A percentile compares a stretch with the other conserved stretches of the same genome.
Evolutionary conservation across 2,888 invertebrate species (phyloP).

Genomic region (Agrotis exclamationis): DNA sequence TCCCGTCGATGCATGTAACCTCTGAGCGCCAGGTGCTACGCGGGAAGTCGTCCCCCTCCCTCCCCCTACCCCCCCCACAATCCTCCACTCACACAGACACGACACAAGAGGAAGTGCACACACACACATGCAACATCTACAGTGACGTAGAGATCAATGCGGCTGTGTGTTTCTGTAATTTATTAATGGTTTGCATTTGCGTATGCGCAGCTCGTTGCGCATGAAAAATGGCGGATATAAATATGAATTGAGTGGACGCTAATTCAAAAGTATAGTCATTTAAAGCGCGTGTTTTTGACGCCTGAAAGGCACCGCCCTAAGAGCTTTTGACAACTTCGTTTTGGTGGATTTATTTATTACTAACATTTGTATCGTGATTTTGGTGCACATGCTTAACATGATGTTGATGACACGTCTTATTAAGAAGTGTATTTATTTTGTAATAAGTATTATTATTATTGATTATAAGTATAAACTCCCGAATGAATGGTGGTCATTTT

Average conservation of each 20-base stretch:
- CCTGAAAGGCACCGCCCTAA: constrained; percentile 72
- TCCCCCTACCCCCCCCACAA: constrained; percentile 63
- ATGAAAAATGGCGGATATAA: constrained; percentile 86
- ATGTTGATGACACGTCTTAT: constrained; percentile 14
- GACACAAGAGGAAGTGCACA: constrained; percentile 78
- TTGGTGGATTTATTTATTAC: constrained; percentile 51
- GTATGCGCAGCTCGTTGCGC: constrained; percentile 82
- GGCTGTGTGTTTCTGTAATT: constrained; percentile 86
- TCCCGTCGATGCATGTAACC: constrained; percentile 85
- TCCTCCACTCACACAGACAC: constrained; percentile 74
- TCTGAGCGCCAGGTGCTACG: constrained; percentile 89
- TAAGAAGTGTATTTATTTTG: constrained; percentile 13
- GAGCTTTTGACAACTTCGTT: constrained; percentile 66
- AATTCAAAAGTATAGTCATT: constrained; percentile 82
- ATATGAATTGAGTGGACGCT: constrained; percentile 84
- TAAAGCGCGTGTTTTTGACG: constrained; percentile 74
- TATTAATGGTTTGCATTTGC: constrained; percentile 88
- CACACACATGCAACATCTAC: constrained; percentile 67
- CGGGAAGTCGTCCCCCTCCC: constrained; percentile 83
- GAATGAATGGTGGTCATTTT: neutral
- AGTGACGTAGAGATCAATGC: constrained; percentile 78
- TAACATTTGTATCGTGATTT: constrained; percentile 47
- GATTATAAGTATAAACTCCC: neutral
- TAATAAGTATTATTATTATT: neutral
- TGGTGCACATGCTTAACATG: constrained; percentile 14